Base-by-base conservation (phyloP, 2,888 invertebrate species). In the Brachynemurus nebulosus region DNA sequence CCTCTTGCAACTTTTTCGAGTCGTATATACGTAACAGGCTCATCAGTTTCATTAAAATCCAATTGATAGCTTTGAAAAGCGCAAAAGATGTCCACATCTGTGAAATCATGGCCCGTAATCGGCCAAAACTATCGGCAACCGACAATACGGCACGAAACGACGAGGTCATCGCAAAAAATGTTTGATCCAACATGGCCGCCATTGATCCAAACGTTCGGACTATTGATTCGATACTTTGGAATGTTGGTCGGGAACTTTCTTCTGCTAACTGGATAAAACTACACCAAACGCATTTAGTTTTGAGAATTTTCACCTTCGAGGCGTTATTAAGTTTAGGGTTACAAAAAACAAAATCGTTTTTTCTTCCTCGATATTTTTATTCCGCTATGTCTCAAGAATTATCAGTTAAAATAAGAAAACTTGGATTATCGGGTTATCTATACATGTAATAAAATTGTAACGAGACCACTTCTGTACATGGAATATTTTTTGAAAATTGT, bases 101-200 rank as follows among this genome's bases (percentile, higher is more conserved):
- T 1, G 82, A 78, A 56, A 97, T 81, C 53, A 92, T 78, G 3
- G 80, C 75, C 48, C 86, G 74, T 46, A 96, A 66, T 38, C 86
- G 72, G 3, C 88, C 84, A 60, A 97, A 85, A 65, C 96, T 95
- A 52, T 97, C 95, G 6, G 95, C 95, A 2, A 97, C 93, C 47
- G 93, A 91, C 41, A 97, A 69, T 50, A 97, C 88, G 42, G 97
- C 96, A 55, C 89, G 74, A 61, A 96, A 97, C 0, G 96, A 95
- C 62, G 86, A 93, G 16, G 92, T 90, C 57, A 97, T 75, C 3
- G 96, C 95, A 60, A 88, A 86, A 63, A 92, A 95, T 36, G 96
- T 95, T 17, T 93, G 95, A 58, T 96, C 96, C 45, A 97, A 64
- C 91, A 97, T 93, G 76, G 92, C 88, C 2, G 93, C 88, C 2